Evolutionary conservation across 2,797 vertebrate genomes (phyloP).

Genomic region (Passerculus sandwichensis): DNA sequence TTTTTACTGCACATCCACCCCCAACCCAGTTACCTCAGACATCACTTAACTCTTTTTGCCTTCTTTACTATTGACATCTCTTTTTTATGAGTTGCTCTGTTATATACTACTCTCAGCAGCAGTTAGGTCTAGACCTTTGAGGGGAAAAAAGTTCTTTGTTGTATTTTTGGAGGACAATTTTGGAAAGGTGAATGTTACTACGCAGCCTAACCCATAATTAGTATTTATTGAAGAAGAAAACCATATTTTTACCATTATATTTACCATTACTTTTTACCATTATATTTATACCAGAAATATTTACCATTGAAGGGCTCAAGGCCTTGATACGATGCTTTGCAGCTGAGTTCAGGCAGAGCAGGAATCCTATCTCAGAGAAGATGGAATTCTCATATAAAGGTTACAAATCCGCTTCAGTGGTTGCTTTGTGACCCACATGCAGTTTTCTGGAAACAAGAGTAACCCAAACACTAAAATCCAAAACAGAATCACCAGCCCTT

Average conservation of each 20-base stretch:
- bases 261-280: too few relatives aligned
- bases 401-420: not conserved
- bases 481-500: slow-evolving; percentile 51
- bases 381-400: not conserved
- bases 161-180: not conserved
- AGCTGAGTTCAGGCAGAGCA: not conserved
- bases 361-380: not conserved
- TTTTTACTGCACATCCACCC: accelerated
- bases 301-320: not conserved
- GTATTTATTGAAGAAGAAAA: not conserved
- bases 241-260: not conserved
- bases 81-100: not conserved
- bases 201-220: not conserved
- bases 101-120: not conserved
- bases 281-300: not conserved
- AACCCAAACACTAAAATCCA: slow-evolving; percentile 68
- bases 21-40: not conserved
- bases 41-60: not conserved
- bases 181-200: not conserved
- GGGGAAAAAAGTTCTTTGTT: not conserved
- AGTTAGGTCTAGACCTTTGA: not conserved
- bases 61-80: not conserved
- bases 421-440: not conserved
- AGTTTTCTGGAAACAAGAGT: slow-evolving; percentile 23
- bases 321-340: not conserved